Evolutionary conservation across 53 echinoderm and acorn worm genomes (phyloP).

Genomic region (Antedon mediterranea): DNA sequence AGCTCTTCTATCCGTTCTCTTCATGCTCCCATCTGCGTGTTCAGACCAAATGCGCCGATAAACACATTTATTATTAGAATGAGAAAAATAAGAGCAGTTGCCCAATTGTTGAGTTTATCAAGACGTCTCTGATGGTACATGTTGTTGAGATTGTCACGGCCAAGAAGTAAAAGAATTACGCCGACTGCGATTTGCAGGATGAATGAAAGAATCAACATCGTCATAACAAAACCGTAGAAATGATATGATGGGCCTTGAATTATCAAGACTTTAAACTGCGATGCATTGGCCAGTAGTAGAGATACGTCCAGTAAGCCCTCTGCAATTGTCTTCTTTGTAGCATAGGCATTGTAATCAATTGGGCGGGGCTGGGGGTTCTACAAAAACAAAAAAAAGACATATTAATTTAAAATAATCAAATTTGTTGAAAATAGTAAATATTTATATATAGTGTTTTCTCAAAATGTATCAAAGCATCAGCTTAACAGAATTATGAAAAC

Average conservation of each 20-base stretch:
- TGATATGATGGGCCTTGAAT: conserved; percentile 51
- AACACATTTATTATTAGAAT: conserved; percentile 83
- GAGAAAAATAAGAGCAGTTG: conserved; percentile 61
- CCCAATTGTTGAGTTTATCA: conserved; percentile 79
- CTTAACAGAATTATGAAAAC: no score
- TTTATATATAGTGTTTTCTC: no score
- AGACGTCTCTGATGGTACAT: conserved; percentile 69
- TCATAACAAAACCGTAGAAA: conserved; percentile 74
- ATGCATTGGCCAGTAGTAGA: conserved; percentile 85
- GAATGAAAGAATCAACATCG: conserved; percentile 78
- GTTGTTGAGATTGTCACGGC: conserved; percentile 84
- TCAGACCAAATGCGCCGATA: conserved; percentile 75
- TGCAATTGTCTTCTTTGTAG: conserved; percentile 88
- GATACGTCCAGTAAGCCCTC: conserved; percentile 74
- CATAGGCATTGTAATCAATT: conserved; percentile 90
- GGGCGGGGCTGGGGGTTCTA: conserved; percentile 78
- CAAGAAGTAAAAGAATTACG: conserved; percentile 70
- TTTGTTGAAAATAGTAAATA: no score
- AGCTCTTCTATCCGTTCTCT: neutral
- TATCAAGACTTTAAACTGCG: conserved; percentile 77
- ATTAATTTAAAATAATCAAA: no score
- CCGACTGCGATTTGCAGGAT: conserved; percentile 51
- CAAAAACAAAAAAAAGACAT: neutral
- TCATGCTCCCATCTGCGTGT: conserved; percentile 1
- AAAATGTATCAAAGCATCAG: no score